Evolutionary conservation across 2,888 invertebrate genomes (phyloP), one percentile per base, ranked within the genome.

Genomic region (Hyppa rectilinea): DNA sequence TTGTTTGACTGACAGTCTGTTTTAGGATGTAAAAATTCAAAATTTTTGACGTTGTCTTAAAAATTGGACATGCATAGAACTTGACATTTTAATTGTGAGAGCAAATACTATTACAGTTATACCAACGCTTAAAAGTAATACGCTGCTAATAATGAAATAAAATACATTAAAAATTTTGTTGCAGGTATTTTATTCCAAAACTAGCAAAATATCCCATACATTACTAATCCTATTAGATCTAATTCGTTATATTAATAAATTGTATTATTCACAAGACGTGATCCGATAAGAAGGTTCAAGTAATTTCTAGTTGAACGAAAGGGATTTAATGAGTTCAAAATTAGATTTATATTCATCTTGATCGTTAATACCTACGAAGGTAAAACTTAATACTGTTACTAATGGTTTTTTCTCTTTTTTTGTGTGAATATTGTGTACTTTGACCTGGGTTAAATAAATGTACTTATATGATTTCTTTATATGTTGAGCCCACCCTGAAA

Each of bases 1-100:
- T 47, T 12, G 3, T 71, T 55, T 71, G 71, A 78, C 23, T 49
- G 71, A 78, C 78, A 78, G 29, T n/a, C 9, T 9, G 20, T 71
- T 43, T 76, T 43, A 4, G 17, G 4, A 36, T 45, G 7, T 14
- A 1, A 23, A 50, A 23, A 23, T 47, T 23, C 1, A 2, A 29
- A 0, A 4, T 20, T 20, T 40, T 40, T 78, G 47, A 55, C 12
- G 53, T 38, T 45, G 45, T 29, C 12, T 55, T 40, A 1, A 23
- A 38, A 47, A 53, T 40, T 49, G 3, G n/a, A 40, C 45, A 52
- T 38, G 36, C 43, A 31, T 38, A 7, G 4, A 70, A 34, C 14
- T 29, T 7, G 45, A 47, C 71, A 40, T 9, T 34, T 34, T 78
- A 78, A 78, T 47, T 78, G 20, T 14, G 23, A 26, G 23, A 70